These are phyloP conservation scores for Scrobipalpa costella DNA, from an alignment of 2,888 invertebrate species.

Conservation along the genomic window DNA sequence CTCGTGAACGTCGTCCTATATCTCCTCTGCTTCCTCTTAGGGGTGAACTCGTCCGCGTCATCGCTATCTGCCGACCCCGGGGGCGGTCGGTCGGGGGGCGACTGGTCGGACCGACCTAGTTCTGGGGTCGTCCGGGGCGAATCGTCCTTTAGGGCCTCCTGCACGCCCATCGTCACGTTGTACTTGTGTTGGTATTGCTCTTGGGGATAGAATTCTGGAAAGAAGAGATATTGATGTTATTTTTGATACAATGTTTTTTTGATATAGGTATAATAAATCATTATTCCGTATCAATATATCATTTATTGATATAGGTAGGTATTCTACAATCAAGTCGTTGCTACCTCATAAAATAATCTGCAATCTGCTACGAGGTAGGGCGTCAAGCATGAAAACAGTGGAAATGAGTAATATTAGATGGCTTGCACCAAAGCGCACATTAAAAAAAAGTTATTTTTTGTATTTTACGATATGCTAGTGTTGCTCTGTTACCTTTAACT, in stretches of 20 bases:
- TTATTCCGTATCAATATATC: neutral
- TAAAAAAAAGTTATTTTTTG: too few species aligned
- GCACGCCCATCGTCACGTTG: slow-evolving; percentile 62
- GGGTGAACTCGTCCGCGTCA: slow-evolving; percentile 89
- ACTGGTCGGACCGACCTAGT: slow-evolving; percentile 63
- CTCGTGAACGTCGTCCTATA: slow-evolving; percentile 97
- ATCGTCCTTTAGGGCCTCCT: slow-evolving; percentile 65
- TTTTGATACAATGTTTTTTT: too few species aligned
- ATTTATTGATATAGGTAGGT: too few species aligned
- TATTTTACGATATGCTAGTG: too few species aligned
- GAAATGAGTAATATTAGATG: too few species aligned
- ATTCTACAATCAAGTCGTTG: too few species aligned
- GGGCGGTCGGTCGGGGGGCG: slow-evolving; percentile 75
- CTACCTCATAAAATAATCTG: too few species aligned
- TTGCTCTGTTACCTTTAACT: too few species aligned
- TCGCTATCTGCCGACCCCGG: slow-evolving; percentile 83
- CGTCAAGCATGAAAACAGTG: too few species aligned
- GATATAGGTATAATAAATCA: neutral
- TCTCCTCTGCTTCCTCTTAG: slow-evolving; percentile 93
- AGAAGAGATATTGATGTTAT: slow-evolving; percentile 27
- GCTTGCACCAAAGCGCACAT: too few species aligned
- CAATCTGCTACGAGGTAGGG: too few species aligned
- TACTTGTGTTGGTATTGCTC: slow-evolving; percentile 65
- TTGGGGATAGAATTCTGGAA: slow-evolving; percentile 71
- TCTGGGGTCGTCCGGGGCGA: slow-evolving; percentile 74